phyloP scores from a whole-genome alignment of 2,888 invertebrate genomes.

The Lasioglossum vierecki region DNA sequence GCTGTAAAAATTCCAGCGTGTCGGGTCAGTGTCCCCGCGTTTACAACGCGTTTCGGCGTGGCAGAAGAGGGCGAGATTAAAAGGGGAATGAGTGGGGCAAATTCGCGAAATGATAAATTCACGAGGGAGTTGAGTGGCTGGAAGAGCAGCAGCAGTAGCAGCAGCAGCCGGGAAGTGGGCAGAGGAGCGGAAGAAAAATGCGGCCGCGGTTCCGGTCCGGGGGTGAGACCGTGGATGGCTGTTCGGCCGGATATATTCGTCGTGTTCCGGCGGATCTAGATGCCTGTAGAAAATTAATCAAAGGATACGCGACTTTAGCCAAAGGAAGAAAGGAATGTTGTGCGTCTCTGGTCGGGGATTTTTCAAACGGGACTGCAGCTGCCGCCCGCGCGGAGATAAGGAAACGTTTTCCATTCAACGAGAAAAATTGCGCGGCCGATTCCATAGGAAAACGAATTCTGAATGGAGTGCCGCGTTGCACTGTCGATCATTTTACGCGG shows the following conservation, averaged over 20 bases:
- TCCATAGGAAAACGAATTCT: conserved; percentile 32
- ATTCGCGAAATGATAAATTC: conserved; percentile 57
- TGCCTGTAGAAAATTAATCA: conserved; percentile 56
- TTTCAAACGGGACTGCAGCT: conserved; percentile 18
- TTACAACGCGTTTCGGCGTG: neutral
- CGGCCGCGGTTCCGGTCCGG: conserved; percentile 14
- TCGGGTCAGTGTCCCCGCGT: conserved; percentile 12
- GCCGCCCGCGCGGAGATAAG: conserved; percentile 23
- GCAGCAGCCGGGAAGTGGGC: conserved; percentile 22
- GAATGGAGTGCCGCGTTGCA: conserved; percentile 33
- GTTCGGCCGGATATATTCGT: conserved; percentile 42
- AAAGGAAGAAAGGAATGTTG: conserved; percentile 49
- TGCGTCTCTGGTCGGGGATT: conserved; percentile 28
- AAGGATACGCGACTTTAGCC: conserved; percentile 42
- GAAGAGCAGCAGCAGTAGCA: conserved; percentile 23
- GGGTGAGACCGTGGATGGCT: neutral
- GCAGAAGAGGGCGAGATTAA: conserved; percentile 24
- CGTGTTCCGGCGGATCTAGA: conserved; percentile 45
- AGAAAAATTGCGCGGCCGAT: conserved; percentile 25
- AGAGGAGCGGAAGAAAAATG: conserved; percentile 51
- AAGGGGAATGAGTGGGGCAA: conserved; percentile 18
- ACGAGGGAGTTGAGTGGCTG: conserved; percentile 45
- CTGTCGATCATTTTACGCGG: conserved; percentile 26
- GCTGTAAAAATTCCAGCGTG: neutral
- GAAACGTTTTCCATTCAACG: conserved; percentile 37